These are phyloP conservation scores for Delichon dasypus DNA, from an alignment of 2,797 vertebrate species.

Conservation along the genomic window DNA sequence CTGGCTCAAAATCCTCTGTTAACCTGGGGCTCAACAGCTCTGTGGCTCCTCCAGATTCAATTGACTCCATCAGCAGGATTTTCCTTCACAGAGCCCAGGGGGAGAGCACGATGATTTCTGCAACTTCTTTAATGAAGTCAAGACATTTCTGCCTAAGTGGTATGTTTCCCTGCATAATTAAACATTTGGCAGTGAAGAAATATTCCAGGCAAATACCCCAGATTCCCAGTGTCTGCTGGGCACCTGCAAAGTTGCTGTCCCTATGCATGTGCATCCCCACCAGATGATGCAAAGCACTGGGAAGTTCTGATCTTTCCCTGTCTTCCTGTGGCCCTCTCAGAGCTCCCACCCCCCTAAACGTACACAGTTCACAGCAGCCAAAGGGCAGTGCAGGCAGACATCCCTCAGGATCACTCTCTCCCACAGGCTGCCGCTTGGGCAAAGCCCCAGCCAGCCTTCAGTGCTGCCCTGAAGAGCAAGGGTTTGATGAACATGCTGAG, in stretches of 20 bases:
- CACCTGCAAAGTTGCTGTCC: not conserved
- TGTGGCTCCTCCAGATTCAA: constrained; percentile 3
- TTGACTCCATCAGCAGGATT: constrained; percentile 40
- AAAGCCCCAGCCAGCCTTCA: not conserved
- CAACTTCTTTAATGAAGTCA: constrained; percentile 44
- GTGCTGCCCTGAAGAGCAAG: not conserved
- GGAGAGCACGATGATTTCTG: not conserved
- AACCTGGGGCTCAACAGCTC: constrained; percentile 7
- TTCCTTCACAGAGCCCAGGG: constrained; percentile 2
- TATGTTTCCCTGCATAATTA: constrained; percentile 16
- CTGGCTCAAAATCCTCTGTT: constrained; percentile 26
- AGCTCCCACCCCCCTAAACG: not conserved
- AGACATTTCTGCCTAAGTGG: constrained; percentile 21
- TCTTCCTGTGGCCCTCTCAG: not conserved
- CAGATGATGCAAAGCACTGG: fast-evolving
- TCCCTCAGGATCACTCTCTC: not conserved
- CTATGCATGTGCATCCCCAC: fast-evolving
- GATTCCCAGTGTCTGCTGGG: not conserved
- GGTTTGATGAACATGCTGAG: not conserved
- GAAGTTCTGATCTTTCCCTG: not conserved
- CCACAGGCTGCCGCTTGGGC: not conserved
- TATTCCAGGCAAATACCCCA: not conserved
- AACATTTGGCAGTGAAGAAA: constrained; percentile 37
- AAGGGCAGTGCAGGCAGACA: not conserved
- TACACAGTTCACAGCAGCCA: not conserved